phyloP scores from a whole-genome alignment of 2,888 invertebrate genomes.

The Polietes domitor region DNA sequence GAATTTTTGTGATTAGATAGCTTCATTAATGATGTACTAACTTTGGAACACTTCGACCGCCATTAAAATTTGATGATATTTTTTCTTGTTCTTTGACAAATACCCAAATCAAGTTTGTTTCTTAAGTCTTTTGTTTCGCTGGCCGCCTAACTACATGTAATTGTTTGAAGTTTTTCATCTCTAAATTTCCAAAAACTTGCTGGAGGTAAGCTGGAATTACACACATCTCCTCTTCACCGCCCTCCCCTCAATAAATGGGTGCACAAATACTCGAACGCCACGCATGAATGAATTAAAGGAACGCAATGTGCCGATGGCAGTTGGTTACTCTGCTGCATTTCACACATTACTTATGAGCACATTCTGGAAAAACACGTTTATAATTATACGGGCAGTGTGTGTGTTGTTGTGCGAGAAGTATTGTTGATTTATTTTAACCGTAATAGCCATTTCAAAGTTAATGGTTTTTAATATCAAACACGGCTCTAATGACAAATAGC shows the following conservation, averaged over 20 bases:
- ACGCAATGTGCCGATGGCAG: neutral
- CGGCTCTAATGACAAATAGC: conserved; percentile 35
- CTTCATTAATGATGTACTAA: no score
- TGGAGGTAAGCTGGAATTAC: conserved; percentile 11
- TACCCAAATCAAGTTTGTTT: neutral
- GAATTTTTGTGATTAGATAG: no score
- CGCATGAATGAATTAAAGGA: conserved; percentile 2
- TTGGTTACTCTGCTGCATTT: neutral
- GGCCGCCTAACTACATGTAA: neutral
- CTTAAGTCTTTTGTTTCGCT: conserved; percentile 33
- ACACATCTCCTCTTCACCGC: neutral
- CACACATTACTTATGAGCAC: conserved; percentile 8
- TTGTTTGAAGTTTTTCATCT: neutral
- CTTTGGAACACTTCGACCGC: no score
- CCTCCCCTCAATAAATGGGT: neutral
- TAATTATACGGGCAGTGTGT: conserved; percentile 33
- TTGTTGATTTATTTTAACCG: conserved; percentile 51
- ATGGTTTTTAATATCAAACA: conserved; percentile 44
- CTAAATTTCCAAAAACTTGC: conserved; percentile 15
- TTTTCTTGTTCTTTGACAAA: no score
- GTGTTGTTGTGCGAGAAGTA: neutral
- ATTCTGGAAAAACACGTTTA: conserved; percentile 45
- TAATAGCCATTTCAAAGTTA: conserved; percentile 39
- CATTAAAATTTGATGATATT: no score
- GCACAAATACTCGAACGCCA: neutral